Evolutionary conservation across 2,113 vertebrate species (phyloP), one percentile per base, ranked within the genome.

Genomic region (Peromyscus leucopus): DNA sequence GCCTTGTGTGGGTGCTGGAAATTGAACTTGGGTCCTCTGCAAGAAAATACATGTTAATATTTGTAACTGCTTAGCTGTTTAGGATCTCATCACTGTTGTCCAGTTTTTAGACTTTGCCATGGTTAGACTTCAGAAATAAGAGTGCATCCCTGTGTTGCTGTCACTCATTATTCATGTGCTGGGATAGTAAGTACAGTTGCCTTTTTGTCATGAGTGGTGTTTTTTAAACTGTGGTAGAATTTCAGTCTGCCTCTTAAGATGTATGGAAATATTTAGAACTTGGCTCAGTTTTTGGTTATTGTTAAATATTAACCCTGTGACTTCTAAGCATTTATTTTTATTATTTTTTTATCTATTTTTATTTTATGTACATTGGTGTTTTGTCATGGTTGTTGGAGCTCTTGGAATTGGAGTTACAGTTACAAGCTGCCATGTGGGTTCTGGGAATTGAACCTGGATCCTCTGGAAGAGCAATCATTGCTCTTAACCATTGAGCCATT

Each of bases 91-190:
- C 79, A 57, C 75, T 91, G 97, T 84, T 98, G 97, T 95, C 95
- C 95, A 90, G 74, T 89, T 91, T 97, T 95, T 97, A 95, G 76
- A 80, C 85, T 95, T 98, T 96, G 71, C 97, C 71, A 33, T 98
- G 97, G 91, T 91, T 96, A 95, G 83, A 91, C 95, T 97, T 97
- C 85, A 97, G 75, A 97, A 96, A 96, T 97, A 98, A 91, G 86
- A 97, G 96, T 95, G 83, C 46, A 78, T 95, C 95, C 51, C 80
- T 95, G 96, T 95, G 87, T 98, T 98, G 96, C 89, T 98, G 88
- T 95, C 93, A 93, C 80, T 98, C 95, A 97, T 80, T 69, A 94
- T 94, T 96, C 94, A 78, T 95, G 83, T 80, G 57, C 95, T 91
- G 67, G 46, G 91, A 24, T 95, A 95, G 42, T 67, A 94, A 92